Evolutionary conservation across 1,140 invertebrate genomes (phyloP), one percentile per base, ranked within the genome.

Genomic region (Papilio helenus): DNA sequence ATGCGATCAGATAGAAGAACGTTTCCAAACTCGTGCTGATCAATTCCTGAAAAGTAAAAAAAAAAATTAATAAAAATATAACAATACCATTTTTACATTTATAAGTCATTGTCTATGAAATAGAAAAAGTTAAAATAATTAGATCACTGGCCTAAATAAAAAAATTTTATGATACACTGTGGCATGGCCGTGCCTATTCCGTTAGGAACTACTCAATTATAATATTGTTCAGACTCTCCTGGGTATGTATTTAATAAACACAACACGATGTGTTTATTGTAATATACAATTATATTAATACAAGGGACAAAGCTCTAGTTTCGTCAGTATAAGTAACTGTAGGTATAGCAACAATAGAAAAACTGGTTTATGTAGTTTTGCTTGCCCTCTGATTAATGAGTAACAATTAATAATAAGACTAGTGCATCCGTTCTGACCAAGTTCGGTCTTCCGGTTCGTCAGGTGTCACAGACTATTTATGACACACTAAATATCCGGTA

Each of bases 1-100:
- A 97, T 1, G 96, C 97, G 72, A 97, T 97, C 81, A 96, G 95
- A 89, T 98, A 98, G 79, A 97, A 94, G 20, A 97, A 87, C 0
- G 97, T 96, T 83, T 96, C 95, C 76, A 97, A 93, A 18, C 93
- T 95, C 3, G 97, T 97, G 88, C 97, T 97, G 34, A 97, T 92
- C 65, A 98, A 93, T 95, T 98, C 98, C 97, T 98, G 95, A 49
- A 92, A 92, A 87, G 86, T 82, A 81, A 84, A 65, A 78, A 65
- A 49, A 20, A 55, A 74, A 80, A 81, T 34, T 77, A 78, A 74
- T 49, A 4, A 16, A 29, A 20, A 55, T 42, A 9, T 10, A 20
- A 20, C 51, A 18, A 20, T 20, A n/a, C 18, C 18, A 20, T 20
- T 20, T 16, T 49, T 49, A 58, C 18, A 72, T 72, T 34, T 51